Conservation (phyloP, 2,113 vertebrate species). For the Talpa occidentalis region DNA sequence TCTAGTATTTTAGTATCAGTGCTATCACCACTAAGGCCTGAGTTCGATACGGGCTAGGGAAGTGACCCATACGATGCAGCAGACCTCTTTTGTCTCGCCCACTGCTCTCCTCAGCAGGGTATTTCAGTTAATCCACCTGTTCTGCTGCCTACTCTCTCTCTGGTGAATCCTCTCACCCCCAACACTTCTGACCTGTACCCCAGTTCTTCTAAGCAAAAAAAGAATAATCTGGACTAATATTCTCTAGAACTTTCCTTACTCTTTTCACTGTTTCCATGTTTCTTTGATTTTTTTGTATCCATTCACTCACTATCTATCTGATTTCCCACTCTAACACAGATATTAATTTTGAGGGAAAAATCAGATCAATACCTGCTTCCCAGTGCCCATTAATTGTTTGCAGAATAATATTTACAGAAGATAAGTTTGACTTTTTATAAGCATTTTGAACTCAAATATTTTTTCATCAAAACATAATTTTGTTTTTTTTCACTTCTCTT, state of each 20-base stretch:
- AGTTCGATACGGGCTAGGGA: no score
- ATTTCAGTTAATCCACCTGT: no score
- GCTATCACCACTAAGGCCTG: no score
- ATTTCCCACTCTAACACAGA: slow-evolving; percentile 1
- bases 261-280: not conserved
- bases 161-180: no score
- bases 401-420: not conserved
- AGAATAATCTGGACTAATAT: not conserved
- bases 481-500: not conserved
- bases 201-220: no score
- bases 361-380: not conserved
- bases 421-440: not conserved
- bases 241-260: not conserved
- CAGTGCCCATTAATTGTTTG: slow-evolving; percentile 7
- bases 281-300: slow-evolving; percentile 27
- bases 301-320: not conserved
- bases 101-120: no score
- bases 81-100: no score
- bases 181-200: no score
- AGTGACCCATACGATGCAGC: no score
- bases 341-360: slow-evolving; percentile 3
- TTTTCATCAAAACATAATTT: not conserved
- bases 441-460: not conserved
- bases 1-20: no score
- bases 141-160: no score